A percentile compares a stretch with the other conserved stretches of the same genome.
Evolutionary conservation across 2,888 invertebrate genomes (phyloP).

Genomic region (Ophion costatus): DNA sequence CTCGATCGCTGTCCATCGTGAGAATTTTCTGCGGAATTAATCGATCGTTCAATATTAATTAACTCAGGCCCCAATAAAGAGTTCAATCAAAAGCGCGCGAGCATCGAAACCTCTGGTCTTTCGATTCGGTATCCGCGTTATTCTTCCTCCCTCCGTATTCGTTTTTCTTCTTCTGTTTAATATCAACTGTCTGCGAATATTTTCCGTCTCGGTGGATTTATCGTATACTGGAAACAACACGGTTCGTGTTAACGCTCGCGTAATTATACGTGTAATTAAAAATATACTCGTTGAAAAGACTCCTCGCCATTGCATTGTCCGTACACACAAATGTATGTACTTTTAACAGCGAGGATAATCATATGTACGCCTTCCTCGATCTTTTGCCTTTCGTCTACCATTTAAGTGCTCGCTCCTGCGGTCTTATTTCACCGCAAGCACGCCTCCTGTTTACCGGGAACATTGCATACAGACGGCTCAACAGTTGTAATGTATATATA

Average conservation of each 20-base stretch:
- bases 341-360: slow-evolving; percentile 49
- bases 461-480: slow-evolving; percentile 47
- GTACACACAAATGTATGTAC: slow-evolving; percentile 23
- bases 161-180: background rate
- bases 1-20: background rate
- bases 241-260: slow-evolving; percentile 57
- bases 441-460: slow-evolving; percentile 62
- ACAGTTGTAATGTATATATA: slow-evolving; percentile 21
- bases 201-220: background rate
- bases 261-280: slow-evolving; percentile 66
- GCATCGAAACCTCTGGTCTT: background rate
- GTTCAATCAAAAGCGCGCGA: background rate
- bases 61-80: background rate
- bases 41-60: slow-evolving; percentile 13
- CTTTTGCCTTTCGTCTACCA: slow-evolving; percentile 58
- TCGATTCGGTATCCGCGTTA: background rate
- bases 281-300: slow-evolving; percentile 47
- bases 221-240: slow-evolving; percentile 10
- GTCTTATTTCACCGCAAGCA: slow-evolving; percentile 50
- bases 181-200: background rate
- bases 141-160: background rate
- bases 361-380: slow-evolving; percentile 65
- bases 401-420: slow-evolving; percentile 54
- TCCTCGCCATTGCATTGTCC: slow-evolving; percentile 57
- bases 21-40: slow-evolving; percentile 4